phyloP scores from a whole-genome alignment of 1,140 invertebrate species.

The Hypothenemus hampei region DNA sequence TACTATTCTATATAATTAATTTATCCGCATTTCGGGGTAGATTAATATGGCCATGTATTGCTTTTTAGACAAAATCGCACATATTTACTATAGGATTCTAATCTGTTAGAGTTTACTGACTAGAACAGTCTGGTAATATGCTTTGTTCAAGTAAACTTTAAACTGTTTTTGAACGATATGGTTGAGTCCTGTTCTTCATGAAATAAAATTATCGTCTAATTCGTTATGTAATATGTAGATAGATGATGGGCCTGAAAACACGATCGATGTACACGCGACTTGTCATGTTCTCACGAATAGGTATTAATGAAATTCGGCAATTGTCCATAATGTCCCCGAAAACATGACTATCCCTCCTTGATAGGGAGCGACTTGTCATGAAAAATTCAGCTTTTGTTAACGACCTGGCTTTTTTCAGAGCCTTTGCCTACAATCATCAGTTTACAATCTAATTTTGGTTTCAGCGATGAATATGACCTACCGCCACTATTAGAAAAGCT shows the following conservation, averaged over 20 bases:
- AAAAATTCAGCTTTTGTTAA: constrained; percentile 7
- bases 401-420: constrained; percentile 9
- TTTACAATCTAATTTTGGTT: constrained; percentile 14
- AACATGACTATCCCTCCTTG: constrained; percentile 38
- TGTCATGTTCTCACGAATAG: constrained; percentile 11
- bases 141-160: constrained; percentile 3
- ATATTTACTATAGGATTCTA: constrained; percentile 11
- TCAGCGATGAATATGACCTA: constrained; percentile 12
- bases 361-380: constrained; percentile 43
- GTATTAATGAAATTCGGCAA: constrained; percentile 1
- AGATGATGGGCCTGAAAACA: constrained; percentile 7
- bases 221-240: constrained; percentile 2
- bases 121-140: background rate
- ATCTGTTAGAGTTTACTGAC: constrained; percentile 4
- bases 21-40: background rate
- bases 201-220: constrained; percentile 2
- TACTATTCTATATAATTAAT: no score
- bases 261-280: constrained; percentile 4
- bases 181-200: background rate
- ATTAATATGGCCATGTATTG: background rate
- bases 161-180: constrained; percentile 5
- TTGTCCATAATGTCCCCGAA: constrained; percentile 6
- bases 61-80: constrained; percentile 6
- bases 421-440: constrained; percentile 1
- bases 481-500: constrained; percentile 10